Percentiles rank a stretch among this genome's conserved stretches.
Conservation (phyloP, 1,140 invertebrate genomes). For the Drosophila aff. region DNA sequence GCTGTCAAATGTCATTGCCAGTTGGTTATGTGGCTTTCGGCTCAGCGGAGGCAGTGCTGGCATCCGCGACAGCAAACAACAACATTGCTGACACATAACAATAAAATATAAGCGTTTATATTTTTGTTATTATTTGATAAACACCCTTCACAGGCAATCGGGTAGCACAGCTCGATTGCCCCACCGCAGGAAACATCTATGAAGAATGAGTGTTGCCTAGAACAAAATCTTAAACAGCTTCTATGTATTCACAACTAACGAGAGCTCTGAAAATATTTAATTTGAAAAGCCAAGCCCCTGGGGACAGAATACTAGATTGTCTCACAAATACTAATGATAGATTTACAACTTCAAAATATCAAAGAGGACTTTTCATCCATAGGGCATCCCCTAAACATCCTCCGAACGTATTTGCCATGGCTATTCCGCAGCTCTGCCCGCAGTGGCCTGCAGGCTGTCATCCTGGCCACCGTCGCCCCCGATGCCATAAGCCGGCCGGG, state of each 20-base stretch:
- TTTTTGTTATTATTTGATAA: slow-evolving; percentile 71
- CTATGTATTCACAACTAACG: neutral
- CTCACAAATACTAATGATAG: neutral
- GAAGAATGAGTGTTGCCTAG: neutral
- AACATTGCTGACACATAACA: slow-evolving; percentile 69
- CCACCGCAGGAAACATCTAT: neutral
- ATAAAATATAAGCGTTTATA: slow-evolving; percentile 72
- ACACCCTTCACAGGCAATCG: slow-evolving; percentile 16
- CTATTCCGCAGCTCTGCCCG: slow-evolving; percentile 5
- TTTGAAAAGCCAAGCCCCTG: neutral
- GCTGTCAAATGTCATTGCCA: slow-evolving; percentile 79
- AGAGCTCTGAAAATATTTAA: neutral
- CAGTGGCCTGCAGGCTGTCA: slow-evolving; percentile 13
- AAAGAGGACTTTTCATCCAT: neutral
- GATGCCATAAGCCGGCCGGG: slow-evolving; percentile 54
- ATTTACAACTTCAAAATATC: neutral
- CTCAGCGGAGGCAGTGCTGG: slow-evolving; percentile 44
- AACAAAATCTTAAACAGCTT: neutral
- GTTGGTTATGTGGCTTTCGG: slow-evolving; percentile 75
- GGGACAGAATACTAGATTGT: neutral
- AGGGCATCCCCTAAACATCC: slow-evolving; percentile 5
- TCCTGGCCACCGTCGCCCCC: slow-evolving; percentile 4
- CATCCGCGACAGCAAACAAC: slow-evolving; percentile 59
- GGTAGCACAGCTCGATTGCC: neutral
- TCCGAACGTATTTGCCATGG: neutral